phyloP scores from a whole-genome alignment of 2,888 invertebrate genomes.

The Heteropelma amictum region DNA sequence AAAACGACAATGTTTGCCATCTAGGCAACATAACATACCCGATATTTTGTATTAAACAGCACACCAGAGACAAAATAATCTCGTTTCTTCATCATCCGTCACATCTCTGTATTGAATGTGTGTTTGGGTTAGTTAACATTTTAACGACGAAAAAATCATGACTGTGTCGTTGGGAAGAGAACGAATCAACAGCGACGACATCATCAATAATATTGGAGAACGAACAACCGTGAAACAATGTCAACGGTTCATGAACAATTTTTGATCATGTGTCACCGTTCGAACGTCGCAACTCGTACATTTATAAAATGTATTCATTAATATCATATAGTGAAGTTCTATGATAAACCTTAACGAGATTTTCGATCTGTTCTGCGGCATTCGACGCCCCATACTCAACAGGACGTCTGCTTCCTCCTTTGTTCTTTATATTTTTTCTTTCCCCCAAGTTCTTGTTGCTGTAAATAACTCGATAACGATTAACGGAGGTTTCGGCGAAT shows the following conservation, averaged over 20 bases:
- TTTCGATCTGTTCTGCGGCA: conserved; percentile 13
- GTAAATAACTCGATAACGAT: conserved; percentile 67
- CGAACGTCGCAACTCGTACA: conserved; percentile 32
- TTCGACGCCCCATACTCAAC: conserved; percentile 5
- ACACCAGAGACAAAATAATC: no score
- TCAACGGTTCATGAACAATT: conserved; percentile 56
- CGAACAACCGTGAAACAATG: conserved; percentile 13
- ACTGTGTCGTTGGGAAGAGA: no score
- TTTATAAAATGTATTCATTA: conserved; percentile 41
- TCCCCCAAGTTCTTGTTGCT: conserved; percentile 48
- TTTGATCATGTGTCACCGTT: conserved; percentile 45
- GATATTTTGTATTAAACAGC: no score
- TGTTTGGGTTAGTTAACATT: no score
- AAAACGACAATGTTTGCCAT: no score
- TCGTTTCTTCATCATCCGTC: no score
- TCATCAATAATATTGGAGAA: conserved; percentile 24
- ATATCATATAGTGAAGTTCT: conserved; percentile 21
- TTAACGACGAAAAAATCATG: no score
- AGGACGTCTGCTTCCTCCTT: background rate
- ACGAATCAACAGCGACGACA: conserved; percentile 3
- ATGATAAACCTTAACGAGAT: conserved; percentile 2
- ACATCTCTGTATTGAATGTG: no score
- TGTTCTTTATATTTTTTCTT: conserved; percentile 21
- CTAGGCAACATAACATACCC: no score
- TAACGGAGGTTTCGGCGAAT: conserved; percentile 70